Base-by-base conservation (phyloP, 2,797 vertebrate genomes). In the Myotis pilosus region DNA sequence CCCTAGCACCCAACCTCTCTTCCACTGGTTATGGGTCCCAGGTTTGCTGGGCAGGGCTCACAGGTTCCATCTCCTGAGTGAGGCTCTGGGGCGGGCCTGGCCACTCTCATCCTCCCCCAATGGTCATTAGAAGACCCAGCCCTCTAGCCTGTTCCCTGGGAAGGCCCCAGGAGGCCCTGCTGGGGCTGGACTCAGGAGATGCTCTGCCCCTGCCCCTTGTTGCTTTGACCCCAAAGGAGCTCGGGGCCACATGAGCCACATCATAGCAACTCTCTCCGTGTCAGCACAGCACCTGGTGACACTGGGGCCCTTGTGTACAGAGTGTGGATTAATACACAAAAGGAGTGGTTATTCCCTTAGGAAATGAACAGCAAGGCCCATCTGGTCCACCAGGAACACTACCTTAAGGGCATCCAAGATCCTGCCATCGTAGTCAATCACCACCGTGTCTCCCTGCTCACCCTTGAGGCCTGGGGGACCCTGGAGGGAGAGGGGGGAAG, bases 381-480 rank as follows among this genome's bases (percentile, higher is more conserved):
- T 2, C 17, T 0, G 20, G 3, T 0, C 17, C 2, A 8, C 53
- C 75, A 64, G 33, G 0, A 89, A 69, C 0, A 49, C 98, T 92
- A 99, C 99, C 99, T 99, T 99, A 84, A 99, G 98, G 0, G 99
- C 99, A 38, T 99, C 99, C 86, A 99, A 97, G 96, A 99, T 99
- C 87, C 98, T 98, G 96, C 99, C 99, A 0, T 99, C 99, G 0
- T 99, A 99, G 98, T 99, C 99, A 1, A 99, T 98, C 93, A 99
- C 98, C 6, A 99, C 99, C 0, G 99, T 99, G 94, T 99, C 98
- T 28, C 99, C 99, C 13, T 98, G 97, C 4, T 98, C 96, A 0
- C 99, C 99, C 95, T 98, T 98, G 92, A 98, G 96, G 71, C 98
- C 98, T 0, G 98, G 97, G 71, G 97, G 96, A 74, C 98, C 98